These are phyloP conservation scores for Poeciliopsis turneri DNA, from an alignment of 2,797 vertebrate species.

Conservation along the genomic window DNA sequence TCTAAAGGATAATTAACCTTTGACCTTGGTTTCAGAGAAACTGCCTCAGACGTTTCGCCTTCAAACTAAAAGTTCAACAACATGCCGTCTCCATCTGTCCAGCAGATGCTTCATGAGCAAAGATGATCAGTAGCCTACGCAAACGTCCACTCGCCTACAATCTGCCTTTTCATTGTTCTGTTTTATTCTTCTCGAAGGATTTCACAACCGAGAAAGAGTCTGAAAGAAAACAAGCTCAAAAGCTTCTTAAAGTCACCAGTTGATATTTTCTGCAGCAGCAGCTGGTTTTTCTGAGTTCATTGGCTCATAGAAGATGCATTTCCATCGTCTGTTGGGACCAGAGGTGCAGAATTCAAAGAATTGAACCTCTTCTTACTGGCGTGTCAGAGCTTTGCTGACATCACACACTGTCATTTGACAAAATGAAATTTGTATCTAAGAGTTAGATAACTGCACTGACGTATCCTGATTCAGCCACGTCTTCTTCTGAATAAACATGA, in stretches of 20 bases:
- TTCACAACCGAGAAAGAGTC: background rate
- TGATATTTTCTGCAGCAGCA: background rate
- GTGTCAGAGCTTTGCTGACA: no score
- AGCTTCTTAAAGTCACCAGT: background rate
- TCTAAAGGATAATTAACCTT: background rate
- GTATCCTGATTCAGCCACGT: no score
- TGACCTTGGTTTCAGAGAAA: background rate
- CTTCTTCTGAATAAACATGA: no score
- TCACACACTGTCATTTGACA: no score
- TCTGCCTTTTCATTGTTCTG: background rate
- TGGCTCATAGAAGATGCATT: no score
- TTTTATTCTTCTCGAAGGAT: background rate
- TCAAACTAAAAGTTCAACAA: background rate
- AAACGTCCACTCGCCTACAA: background rate
- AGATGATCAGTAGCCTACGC: background rate
- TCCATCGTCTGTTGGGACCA: no score
- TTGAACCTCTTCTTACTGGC: no score
- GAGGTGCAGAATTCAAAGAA: no score
- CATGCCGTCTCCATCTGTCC: background rate
- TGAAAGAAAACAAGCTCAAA: background rate
- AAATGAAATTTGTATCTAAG: no score
- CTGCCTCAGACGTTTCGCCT: background rate
- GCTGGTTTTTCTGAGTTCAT: no score
- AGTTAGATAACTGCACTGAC: no score
- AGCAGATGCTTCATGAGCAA: background rate